Evolutionary conservation across 2,113 vertebrate genomes (phyloP).

Genomic region (Protobothrops mucrosquamatus): DNA sequence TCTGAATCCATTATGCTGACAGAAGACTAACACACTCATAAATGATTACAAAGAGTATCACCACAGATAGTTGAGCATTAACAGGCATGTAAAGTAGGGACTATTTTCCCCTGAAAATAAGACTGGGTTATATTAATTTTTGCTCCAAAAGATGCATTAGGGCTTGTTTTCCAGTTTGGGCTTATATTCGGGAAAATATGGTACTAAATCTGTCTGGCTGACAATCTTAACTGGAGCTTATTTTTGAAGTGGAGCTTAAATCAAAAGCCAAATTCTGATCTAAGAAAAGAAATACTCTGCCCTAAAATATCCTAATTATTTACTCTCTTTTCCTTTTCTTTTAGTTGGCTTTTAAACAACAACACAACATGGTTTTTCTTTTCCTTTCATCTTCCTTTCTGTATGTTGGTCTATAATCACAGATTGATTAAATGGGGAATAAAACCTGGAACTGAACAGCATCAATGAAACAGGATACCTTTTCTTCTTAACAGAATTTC

Average conservation of each 20-base stretch:
- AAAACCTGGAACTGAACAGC: background rate
- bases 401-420: background rate
- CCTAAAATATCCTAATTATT: background rate
- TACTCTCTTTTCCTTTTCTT: background rate
- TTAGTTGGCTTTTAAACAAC: background rate
- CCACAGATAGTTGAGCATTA: background rate
- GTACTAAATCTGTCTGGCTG: too few species aligned
- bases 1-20: background rate
- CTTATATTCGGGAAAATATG: too few species aligned
- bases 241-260: background rate
- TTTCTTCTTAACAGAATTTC: background rate
- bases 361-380: background rate
- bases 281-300: background rate
- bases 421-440: background rate
- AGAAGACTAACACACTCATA: background rate
- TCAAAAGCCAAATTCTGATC: background rate
- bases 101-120: too few species aligned
- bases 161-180: too few species aligned
- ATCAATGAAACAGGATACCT: background rate
- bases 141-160: too few species aligned
- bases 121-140: too few species aligned
- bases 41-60: background rate
- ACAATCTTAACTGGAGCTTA: too few species aligned
- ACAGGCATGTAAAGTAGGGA: background rate
- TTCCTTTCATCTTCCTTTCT: background rate